phyloP scores from a whole-genome alignment of 2,888 invertebrate genomes.

The Hylaea fasciaria region DNA sequence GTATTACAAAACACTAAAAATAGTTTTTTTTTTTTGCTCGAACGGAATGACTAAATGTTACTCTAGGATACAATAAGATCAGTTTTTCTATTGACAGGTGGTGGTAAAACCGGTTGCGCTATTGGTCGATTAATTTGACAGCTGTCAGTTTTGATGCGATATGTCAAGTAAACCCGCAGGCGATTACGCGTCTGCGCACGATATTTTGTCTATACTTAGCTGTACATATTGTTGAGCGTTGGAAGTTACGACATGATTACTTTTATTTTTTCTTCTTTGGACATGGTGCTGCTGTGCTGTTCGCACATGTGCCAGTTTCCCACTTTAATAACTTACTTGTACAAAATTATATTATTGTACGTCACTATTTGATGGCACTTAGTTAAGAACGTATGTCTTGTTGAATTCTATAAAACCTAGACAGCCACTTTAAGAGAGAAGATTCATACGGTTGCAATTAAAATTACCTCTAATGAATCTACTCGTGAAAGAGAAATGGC shows the following conservation, averaged over 20 bases:
- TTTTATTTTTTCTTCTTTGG: not conserved
- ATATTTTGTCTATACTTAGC: constrained; percentile 30
- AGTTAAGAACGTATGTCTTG: too few relatives aligned
- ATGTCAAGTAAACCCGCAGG: constrained; percentile 49
- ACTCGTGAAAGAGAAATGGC: too few relatives aligned
- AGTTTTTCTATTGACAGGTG: constrained; percentile 56
- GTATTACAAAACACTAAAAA: constrained; percentile 15
- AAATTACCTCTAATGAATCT: too few relatives aligned
- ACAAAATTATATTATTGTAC: too few relatives aligned
- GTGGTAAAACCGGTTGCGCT: constrained; percentile 55
- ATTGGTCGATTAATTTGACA: constrained; percentile 54
- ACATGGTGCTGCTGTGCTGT: too few relatives aligned
- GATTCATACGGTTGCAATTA: too few relatives aligned
- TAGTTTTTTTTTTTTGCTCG: constrained; percentile 23
- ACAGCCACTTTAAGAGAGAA: too few relatives aligned
- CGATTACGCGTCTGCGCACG: constrained; percentile 26
- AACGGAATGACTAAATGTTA: constrained; percentile 39
- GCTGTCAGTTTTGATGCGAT: constrained; percentile 60
- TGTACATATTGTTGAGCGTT: too few relatives aligned
- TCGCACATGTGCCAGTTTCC: too few relatives aligned
- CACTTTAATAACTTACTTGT: too few relatives aligned
- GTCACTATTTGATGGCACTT: too few relatives aligned
- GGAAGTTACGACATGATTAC: not conserved
- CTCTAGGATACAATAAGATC: constrained; percentile 45
- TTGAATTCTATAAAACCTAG: too few relatives aligned